Base-by-base conservation (phyloP, 2,888 invertebrate species). In the Xestia rhomboidea region DNA sequence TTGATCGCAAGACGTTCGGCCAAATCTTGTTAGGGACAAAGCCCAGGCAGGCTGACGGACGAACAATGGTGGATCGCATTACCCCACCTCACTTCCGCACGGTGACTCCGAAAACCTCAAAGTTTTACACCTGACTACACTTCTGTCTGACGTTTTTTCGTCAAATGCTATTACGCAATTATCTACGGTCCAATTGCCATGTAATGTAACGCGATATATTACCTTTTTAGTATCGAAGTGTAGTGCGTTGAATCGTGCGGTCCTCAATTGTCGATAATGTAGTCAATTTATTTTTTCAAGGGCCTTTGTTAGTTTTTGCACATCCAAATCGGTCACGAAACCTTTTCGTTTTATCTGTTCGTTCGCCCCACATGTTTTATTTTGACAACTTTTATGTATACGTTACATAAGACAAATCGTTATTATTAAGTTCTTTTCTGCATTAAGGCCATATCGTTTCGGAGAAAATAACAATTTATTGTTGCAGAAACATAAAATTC, bases 21-120 rank as follows among this genome's bases (percentile, higher is more conserved):
- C 90, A 92, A 94, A 95, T 95, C 96, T 95, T 93, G 95, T 95
- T 95, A 95, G 85, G 92, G 90, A 94, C 93, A 94, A 94, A 93
- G 86, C 72, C 68, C 83, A 75, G 73, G 89, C 90, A 79, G 88
- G 84, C 87, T 86, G 90, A 88, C 90, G 89, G 91, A 90, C 91
- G 90, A 89, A 93, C 93, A 92, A 93, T 91, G 89, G 88, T 88
- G 90, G 92, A 94, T 96, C 94, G 89, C 90, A 92, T 95, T 95
- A 84, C 84, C 94, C 90, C 91, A 87, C 87, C 88, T 90, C 90
- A 88, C 91, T 95, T 95, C 95, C 95, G 94, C 88, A 91, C 92
- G 90, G 87, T 93, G 87, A 89, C 88, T 92, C 89, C 88, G 89
- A 91, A 92, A 93, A 93, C 93, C 92, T 88, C 91, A 91, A 90